Evolutionary conservation across 2,113 vertebrate genomes (phyloP).

Genomic region (Egretta garzetta): DNA sequence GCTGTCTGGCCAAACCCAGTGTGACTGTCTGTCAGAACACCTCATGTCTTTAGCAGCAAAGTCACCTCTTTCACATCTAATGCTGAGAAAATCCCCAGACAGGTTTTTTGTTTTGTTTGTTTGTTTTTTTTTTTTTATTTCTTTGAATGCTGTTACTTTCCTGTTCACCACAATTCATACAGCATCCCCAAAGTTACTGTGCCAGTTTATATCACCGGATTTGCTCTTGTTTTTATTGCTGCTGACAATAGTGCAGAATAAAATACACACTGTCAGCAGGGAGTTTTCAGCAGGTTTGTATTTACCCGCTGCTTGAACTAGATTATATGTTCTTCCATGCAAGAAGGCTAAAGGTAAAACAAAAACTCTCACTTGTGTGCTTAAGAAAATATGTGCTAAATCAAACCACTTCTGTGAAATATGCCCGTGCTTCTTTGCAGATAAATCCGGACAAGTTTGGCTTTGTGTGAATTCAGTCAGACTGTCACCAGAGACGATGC

Average conservation of each 20-base stretch:
- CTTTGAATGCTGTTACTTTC: not conserved
- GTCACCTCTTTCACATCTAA: not conserved
- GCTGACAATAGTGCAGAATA: not conserved
- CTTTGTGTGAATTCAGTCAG: not conserved
- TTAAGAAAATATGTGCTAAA: not conserved
- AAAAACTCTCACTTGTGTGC: not conserved
- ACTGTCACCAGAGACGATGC: not conserved
- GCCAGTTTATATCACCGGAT: not conserved
- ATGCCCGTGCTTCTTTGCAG: not conserved
- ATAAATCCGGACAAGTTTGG: not conserved
- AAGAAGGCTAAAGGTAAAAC: not conserved
- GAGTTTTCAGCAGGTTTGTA: constrained; percentile 11
- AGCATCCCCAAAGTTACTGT: not conserved
- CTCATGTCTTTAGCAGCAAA: constrained; percentile 2
- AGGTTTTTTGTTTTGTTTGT: not conserved
- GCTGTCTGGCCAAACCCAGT: constrained; percentile 18
- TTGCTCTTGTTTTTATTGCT: not conserved
- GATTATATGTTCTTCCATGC: constrained; percentile 3
- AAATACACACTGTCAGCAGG: not conserved
- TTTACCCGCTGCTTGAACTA: constrained; percentile 37
- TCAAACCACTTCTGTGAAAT: not conserved
- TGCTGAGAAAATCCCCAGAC: not conserved
- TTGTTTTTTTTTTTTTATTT: not conserved
- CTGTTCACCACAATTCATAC: not conserved
- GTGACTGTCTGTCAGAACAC: constrained; percentile 25